Evolutionary conservation across 2,888 invertebrate genomes (phyloP).

Genomic region (Hypolimnas misippus): DNA sequence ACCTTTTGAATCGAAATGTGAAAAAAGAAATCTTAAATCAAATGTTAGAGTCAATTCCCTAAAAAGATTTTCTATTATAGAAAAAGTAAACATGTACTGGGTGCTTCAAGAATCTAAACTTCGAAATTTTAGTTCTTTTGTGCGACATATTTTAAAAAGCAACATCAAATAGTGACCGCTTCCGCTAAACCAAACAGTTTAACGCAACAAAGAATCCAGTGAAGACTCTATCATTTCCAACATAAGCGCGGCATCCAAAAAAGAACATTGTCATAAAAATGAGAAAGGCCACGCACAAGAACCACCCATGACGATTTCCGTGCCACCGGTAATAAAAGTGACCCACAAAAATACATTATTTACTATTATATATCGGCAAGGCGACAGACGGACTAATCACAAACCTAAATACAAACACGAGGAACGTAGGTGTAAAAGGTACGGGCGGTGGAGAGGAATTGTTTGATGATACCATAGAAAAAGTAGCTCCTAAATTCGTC

Average conservation of each 20-base stretch:
- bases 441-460: conserved; percentile 60
- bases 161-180: conserved; percentile 27
- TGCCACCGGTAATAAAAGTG: conserved; percentile 74
- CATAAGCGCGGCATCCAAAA: conserved; percentile 45
- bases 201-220: conserved; percentile 44
- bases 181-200: conserved; percentile 45
- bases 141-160: conserved; percentile 23
- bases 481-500: conserved; percentile 61
- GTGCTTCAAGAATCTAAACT: conserved; percentile 9
- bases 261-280: conserved; percentile 48
- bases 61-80: not conserved
- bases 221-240: conserved; percentile 39
- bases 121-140: not conserved
- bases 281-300: conserved; percentile 46
- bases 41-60: not conserved
- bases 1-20: not conserved
- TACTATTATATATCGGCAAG: conserved; percentile 81
- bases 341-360: conserved; percentile 82
- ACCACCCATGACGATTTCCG: conserved; percentile 79
- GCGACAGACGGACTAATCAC: conserved; percentile 79
- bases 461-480: conserved; percentile 67
- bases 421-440: conserved; percentile 78
- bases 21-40: not conserved
- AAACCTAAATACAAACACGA: conserved; percentile 69
- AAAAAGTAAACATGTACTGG: conserved; percentile 11